Base-by-base conservation (phyloP, 1,140 invertebrate species). In the Saccostrea cuccullata region DNA sequence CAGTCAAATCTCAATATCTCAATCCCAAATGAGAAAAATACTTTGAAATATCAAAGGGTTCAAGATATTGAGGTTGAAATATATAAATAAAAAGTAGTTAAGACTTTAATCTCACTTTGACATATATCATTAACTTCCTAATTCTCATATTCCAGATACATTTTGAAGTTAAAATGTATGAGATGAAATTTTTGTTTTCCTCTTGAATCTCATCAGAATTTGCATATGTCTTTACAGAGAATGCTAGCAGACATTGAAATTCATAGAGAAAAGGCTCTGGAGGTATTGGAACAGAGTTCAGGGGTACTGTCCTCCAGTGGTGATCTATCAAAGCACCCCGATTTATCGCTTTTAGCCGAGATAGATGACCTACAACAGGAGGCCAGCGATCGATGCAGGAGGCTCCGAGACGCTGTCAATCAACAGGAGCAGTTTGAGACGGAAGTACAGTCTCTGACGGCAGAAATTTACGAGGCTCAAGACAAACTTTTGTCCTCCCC, bases 391-490 rank as follows among this genome's bases (percentile, higher is more conserved):
- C 92, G 93, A 84, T 85, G 91, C 26, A 90, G 91, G 4, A 90
- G 90, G 30, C 83, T 97, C 97, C 47, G 96, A 96, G 55, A 97
- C 97, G 91, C 97, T 97, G 92, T 98, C 97, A 92, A 98, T 97
- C 95, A 98, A 97, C 92, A 94, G 88, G 92, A 94, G 60, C 83
- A 91, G 58, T 93, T 94, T 87, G 92, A 94, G 84, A 56, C 86
- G 6, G 93, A 94, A 73, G 87, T 94, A 40, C 82, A 85, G n/a
- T 88, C 90, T 13, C 87, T 94, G 70, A 91, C 92, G 30, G 86
- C 85, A 15, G 98, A 98, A 95, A 97, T 99, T 86, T 96, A 96
- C 56, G 97, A 99, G 91, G 97, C 98, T n/a, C 96, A 98, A 88
- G 98, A 98, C 93, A 98, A 99, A 95, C 96, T 99, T 84, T 86